Evolutionary conservation across 2,797 vertebrate genomes (phyloP).

Genomic region (Megalops cyprinoides): DNA sequence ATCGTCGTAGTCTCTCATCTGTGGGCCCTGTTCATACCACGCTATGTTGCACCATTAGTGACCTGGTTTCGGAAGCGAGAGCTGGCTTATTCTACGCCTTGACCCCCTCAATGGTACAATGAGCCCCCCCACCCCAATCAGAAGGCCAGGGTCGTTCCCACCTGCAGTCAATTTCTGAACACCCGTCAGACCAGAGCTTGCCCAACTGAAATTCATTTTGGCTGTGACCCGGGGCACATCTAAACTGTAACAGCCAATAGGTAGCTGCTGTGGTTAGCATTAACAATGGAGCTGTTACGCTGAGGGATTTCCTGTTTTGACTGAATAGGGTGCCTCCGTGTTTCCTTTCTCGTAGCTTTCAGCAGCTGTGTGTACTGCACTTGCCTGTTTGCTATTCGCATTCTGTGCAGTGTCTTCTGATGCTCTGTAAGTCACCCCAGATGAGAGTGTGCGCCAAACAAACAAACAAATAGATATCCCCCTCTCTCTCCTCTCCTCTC

Average conservation of each 20-base stretch:
- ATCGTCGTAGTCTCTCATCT: neutral
- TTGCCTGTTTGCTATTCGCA: neutral
- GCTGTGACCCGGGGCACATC: no score
- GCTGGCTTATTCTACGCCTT: neutral
- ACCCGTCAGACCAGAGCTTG: no score
- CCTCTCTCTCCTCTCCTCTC: neutral
- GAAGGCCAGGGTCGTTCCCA: no score
- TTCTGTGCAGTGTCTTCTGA: neutral
- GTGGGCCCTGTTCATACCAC: neutral
- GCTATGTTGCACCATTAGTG: neutral
- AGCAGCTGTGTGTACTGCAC: no score
- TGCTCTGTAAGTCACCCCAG: neutral
- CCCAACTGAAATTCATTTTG: no score
- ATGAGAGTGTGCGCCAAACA: neutral
- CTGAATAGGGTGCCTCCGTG: neutral
- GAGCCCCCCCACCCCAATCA: no score
- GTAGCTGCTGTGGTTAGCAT: no score
- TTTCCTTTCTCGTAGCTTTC: no score
- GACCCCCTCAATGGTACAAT: no score
- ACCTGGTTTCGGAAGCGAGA: neutral
- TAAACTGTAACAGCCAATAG: no score
- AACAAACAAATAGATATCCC: neutral
- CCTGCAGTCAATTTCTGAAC: no score
- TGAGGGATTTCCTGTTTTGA: neutral
- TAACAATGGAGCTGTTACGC: no score